Base-by-base conservation (phyloP, 1,140 invertebrate species). In the Linepithema humile region DNA sequence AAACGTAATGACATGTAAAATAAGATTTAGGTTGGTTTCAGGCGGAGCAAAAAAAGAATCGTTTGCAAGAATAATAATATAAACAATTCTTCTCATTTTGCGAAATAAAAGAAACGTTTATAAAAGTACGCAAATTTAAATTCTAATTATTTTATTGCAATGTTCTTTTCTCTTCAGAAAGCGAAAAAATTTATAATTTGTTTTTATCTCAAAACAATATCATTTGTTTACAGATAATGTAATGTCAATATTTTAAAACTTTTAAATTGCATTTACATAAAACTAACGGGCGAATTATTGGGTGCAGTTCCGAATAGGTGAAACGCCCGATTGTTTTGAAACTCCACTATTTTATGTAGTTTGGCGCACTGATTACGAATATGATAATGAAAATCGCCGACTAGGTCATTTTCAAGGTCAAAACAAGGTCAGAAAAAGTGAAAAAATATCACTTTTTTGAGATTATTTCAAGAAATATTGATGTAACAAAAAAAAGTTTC, bases 1-100 rank as follows among this genome's bases (percentile, higher is more conserved):
- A 65, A 77, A 67, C 32, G 20, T 77, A 77, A 77, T 50, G 59
- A 65, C 43, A 50, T 35, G 59, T 64, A 65, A 77, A 77, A 65
- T 20, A 59, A 65, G 43, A 65, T 77, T 64, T 64, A 67, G 15
- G 10, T 65, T 7, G 38, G 26, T 45, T 35, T 64, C 12, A 17
- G 29, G 38, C 20, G 17, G 2, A 77, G 20, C 40, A 15, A 9
- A 7, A 57, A 38, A 38, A n/a, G 23, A 23, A n/a, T 38, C 9
- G 9, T 64, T 77, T 64, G 10, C 15, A 43, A n/a, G 17, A 77
- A 65, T 7, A 17, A 20, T 38, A 29, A 62, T 1, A 32, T 26
- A 10, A 50, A 50, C 38, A 67, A 67, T 38, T 53, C 23, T 29
- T 6, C 9, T 32, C 20, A 26, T 77, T 35, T 50, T 4, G 17